These are phyloP conservation scores for Pluvianellus socialis DNA, from an alignment of 2,113 vertebrate species.

Conservation along the genomic window DNA sequence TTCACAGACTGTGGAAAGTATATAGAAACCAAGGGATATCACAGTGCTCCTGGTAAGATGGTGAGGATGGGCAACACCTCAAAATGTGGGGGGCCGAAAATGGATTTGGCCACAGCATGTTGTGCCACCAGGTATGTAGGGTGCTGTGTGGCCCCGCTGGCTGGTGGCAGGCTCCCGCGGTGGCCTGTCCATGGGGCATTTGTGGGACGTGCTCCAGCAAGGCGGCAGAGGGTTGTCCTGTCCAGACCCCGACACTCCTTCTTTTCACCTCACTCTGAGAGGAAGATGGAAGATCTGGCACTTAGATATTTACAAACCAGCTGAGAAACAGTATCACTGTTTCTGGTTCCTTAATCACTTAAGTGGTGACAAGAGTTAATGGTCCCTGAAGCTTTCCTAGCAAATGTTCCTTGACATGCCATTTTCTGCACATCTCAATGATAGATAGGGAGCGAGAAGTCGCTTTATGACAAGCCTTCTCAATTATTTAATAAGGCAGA, in stretches of 20 bases:
- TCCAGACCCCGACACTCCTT: background rate
- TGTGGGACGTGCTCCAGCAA: background rate
- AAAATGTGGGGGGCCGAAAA: background rate
- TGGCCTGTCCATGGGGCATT: background rate
- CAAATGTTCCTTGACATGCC: slow-evolving; percentile 56
- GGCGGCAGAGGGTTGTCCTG: background rate
- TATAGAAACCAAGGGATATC: background rate
- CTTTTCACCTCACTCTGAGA: background rate
- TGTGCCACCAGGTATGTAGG: background rate
- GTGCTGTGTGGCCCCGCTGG: background rate
- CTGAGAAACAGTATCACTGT: background rate
- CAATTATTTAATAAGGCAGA: slow-evolving; percentile 67
- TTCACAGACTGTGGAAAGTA: background rate
- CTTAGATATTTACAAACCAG: slow-evolving; percentile 3
- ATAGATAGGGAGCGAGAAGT: slow-evolving; percentile 52
- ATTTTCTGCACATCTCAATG: slow-evolving; percentile 22
- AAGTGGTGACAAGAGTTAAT: slow-evolving; percentile 56
- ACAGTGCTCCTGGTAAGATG: background rate
- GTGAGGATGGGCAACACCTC: background rate
- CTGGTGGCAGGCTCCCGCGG: background rate
- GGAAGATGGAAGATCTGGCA: background rate
- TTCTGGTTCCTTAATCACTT: slow-evolving; percentile 48
- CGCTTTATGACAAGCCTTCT: slow-evolving; percentile 55
- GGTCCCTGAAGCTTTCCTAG: slow-evolving; percentile 45
- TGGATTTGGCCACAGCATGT: rapidly evolving